Evolutionary conservation across 2,888 invertebrate species (phyloP).

Genomic region (Eupithecia insigniata): DNA sequence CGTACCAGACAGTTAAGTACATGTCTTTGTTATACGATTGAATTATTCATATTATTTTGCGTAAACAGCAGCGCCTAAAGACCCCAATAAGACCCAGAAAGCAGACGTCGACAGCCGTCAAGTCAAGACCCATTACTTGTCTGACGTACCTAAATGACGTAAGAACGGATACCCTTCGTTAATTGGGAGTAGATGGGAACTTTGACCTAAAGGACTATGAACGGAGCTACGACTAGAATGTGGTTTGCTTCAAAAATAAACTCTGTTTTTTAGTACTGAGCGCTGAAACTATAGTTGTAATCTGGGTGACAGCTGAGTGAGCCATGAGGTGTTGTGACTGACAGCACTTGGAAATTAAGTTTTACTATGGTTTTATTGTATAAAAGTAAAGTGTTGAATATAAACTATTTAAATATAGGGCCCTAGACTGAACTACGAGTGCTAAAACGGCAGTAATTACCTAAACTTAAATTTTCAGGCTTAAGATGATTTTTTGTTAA

Average conservation of each 20-base stretch:
- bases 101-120: slow-evolving; percentile 53
- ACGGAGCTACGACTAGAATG: neutral
- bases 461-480: neutral
- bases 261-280: neutral
- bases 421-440: neutral
- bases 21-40: neutral
- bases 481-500: neutral
- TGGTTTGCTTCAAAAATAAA: neutral
- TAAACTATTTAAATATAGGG: neutral
- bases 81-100: slow-evolving; percentile 26
- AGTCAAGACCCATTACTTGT: slow-evolving; percentile 45
- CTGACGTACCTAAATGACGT: slow-evolving; percentile 45
- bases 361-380: neutral
- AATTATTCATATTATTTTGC: neutral
- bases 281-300: neutral
- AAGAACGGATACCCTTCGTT: slow-evolving; percentile 40
- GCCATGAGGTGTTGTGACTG: neutral
- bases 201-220: slow-evolving; percentile 19
- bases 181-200: slow-evolving; percentile 35
- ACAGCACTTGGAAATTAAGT: neutral
- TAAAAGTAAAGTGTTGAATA: neutral
- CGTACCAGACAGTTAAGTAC: neutral
- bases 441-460: too few relatives aligned
- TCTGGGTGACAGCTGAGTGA: neutral
- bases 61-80: slow-evolving; percentile 8